Conservation (phyloP, 2,113 vertebrate species). For the Gambusia holbrooki region DNA sequence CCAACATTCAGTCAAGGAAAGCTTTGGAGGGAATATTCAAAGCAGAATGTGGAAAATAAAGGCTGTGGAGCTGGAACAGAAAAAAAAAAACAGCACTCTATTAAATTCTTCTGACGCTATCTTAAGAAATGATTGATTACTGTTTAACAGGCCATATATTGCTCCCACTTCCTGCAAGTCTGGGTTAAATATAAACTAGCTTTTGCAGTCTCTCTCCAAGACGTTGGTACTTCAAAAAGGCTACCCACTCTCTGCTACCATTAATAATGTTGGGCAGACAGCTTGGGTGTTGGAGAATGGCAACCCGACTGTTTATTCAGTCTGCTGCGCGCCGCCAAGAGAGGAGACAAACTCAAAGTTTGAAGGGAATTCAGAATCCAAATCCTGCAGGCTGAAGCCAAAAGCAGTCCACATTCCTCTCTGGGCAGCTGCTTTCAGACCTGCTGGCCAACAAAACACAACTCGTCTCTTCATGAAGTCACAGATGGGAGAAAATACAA, state of each 20-base stretch:
- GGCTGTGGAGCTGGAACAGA: not conserved
- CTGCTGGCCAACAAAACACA: not conserved
- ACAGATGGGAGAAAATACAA: not conserved
- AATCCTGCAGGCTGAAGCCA: conserved; percentile 1
- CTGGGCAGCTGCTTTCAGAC: not conserved
- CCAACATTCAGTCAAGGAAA: not conserved
- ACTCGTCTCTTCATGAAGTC: not conserved
- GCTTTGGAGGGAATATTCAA: not conserved
- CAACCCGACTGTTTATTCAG: conserved; percentile 37
- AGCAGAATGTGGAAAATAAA: not conserved
- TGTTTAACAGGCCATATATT: not conserved
- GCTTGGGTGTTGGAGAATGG: conserved; percentile 8
- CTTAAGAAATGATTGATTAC: conserved; percentile 14
- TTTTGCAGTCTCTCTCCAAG: conserved; percentile 4
- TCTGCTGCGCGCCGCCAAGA: conserved; percentile 5
- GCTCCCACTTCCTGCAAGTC: not conserved
- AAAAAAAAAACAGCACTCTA: not conserved
- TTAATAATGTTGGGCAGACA: conserved; percentile 14
- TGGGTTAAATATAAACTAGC: conserved; percentile 10
- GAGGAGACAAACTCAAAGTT: conserved; percentile 22
- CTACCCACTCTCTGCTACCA: conserved; percentile 14
- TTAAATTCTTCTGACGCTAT: conserved; percentile 14
- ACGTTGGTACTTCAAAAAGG: conserved; percentile 10
- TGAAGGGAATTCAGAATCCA: conserved; percentile 16
- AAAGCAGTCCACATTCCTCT: conserved; percentile 8